A percentile compares a stretch with the other conserved stretches of the same genome.
Evolutionary conservation across 2,113 vertebrate species (phyloP).

Genomic region (Apteryx owenii): DNA sequence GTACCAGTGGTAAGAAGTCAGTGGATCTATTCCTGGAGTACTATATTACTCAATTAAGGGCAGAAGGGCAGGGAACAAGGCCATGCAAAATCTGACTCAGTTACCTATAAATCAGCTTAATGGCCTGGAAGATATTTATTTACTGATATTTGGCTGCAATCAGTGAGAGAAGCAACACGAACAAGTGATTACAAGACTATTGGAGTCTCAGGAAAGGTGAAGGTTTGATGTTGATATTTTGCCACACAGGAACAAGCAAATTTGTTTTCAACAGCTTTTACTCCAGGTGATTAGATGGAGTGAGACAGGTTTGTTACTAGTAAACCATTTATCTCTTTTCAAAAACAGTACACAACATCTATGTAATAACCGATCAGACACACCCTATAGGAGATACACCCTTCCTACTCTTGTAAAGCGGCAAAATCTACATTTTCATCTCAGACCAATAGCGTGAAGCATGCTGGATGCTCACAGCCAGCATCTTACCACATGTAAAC

Average conservation of each 20-base stretch:
- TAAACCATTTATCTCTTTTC: constrained; percentile 25
- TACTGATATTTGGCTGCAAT: neutral
- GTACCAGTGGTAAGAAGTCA: neutral
- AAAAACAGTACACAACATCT: constrained; percentile 15
- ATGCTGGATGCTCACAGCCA: neutral
- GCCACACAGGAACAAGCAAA: neutral
- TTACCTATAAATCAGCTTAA: neutral
- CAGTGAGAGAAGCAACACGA: neutral
- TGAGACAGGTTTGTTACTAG: constrained; percentile 23
- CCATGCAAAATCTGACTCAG: neutral
- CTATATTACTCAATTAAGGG: neutral
- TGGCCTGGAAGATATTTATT: neutral
- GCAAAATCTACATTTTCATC: constrained; percentile 38
- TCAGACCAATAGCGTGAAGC: neutral
- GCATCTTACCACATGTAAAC: constrained; percentile 3
- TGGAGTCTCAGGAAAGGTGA: neutral
- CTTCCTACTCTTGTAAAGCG: constrained; percentile 25
- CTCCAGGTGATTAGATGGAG: constrained; percentile 4
- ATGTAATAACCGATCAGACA: constrained; percentile 32
- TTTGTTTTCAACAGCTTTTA: constrained; percentile 48
- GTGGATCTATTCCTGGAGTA: neutral
- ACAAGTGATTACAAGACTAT: neutral
- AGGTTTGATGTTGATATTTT: neutral
- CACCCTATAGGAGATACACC: constrained; percentile 22
- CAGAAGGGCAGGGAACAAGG: neutral